phyloP scores from a whole-genome alignment of 2,888 invertebrate species.

The Agrilus mali region DNA sequence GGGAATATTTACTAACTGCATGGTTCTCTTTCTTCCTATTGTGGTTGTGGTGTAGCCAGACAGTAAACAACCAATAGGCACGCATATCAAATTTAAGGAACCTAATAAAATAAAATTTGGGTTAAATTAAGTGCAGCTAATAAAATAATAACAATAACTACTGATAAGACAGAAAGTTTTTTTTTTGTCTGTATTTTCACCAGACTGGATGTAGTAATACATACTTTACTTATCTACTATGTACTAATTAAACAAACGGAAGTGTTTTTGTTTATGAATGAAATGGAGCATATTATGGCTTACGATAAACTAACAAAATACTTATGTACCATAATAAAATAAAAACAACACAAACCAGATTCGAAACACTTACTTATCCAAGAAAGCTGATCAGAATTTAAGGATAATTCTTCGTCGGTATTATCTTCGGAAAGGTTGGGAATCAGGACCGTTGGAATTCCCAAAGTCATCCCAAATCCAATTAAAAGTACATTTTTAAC shows the following conservation, averaged over 20 bases:
- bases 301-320: no score
- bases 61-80: constrained; percentile 64
- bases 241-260: no score
- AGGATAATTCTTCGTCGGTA: constrained; percentile 30
- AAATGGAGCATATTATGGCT: no score
- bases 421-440: constrained; percentile 49
- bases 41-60: constrained; percentile 62
- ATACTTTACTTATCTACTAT: no score
- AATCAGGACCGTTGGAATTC: constrained; percentile 70
- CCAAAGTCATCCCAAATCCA: constrained; percentile 68
- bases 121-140: no score
- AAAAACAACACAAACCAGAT: no score
- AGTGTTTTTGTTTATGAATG: no score
- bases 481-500: constrained; percentile 67
- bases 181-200: no score
- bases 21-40: constrained; percentile 58
- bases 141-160: no score
- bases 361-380: constrained; percentile 69
- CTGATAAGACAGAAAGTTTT: no score
- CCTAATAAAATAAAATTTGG: constrained; percentile 36
- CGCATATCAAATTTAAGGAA: constrained; percentile 67
- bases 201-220: no score
- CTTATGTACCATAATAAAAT: no score
- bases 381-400: constrained; percentile 52
- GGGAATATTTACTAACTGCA: constrained; percentile 64